Percentiles rank a stretch among this genome's conserved stretches.
phyloP scores from a whole-genome alignment of 1,140 invertebrate genomes.

The Drosophila sp. region DNA sequence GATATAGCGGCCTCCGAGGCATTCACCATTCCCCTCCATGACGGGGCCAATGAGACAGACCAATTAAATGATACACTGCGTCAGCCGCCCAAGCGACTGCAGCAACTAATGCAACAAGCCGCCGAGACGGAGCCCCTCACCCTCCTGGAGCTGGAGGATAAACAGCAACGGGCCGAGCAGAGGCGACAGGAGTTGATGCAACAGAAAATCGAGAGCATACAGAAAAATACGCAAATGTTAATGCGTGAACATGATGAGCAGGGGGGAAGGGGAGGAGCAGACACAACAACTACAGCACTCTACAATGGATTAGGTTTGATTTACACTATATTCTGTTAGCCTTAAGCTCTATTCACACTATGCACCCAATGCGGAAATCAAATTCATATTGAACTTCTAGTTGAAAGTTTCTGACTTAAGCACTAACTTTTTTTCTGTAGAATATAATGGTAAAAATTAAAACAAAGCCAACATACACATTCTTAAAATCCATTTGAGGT shows the following conservation, averaged over 20 bases:
- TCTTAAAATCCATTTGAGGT: no score
- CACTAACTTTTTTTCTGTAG: no score
- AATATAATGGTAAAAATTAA: no score
- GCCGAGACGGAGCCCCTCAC: slow-evolving; percentile 86
- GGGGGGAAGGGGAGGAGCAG: not conserved
- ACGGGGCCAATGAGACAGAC: slow-evolving; percentile 65
- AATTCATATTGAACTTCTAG: no score
- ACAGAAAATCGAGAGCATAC: slow-evolving; percentile 70
- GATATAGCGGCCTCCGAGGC: slow-evolving; percentile 86
- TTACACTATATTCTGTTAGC: no score
- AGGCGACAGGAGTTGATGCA: slow-evolving; percentile 85
- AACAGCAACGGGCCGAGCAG: slow-evolving; percentile 89
- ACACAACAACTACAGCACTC: not conserved
- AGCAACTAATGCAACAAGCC: slow-evolving; percentile 86
- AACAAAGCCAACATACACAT: no score
- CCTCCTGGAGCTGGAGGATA: slow-evolving; percentile 88
- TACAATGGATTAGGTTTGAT: not conserved
- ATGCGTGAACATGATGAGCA: slow-evolving; percentile 34
- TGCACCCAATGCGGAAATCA: not conserved
- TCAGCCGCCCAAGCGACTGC: slow-evolving; percentile 87
- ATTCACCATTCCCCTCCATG: slow-evolving; percentile 88
- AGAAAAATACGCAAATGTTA: slow-evolving; percentile 67
- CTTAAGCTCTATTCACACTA: not conserved
- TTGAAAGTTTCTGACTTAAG: no score
- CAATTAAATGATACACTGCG: slow-evolving; percentile 86